Evolutionary conservation across 2,113 vertebrate species (phyloP).

Genomic region (Stigmatopora nigra): DNA sequence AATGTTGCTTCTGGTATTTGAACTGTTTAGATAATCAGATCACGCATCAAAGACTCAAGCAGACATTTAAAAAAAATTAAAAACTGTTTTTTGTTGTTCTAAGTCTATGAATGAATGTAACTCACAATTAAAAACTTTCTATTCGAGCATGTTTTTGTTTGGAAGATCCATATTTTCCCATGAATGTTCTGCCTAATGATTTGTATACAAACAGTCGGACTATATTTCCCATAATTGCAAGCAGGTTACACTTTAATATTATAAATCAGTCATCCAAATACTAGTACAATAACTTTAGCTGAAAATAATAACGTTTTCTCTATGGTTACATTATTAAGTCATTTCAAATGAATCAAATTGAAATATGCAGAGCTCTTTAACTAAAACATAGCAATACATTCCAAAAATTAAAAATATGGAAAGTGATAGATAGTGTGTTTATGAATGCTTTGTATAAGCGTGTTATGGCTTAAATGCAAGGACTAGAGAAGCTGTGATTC

Average conservation of each 20-base stretch:
- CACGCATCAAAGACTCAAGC: too few relatives aligned
- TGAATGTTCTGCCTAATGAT: neutral
- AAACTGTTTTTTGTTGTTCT: too few relatives aligned
- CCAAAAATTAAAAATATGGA: too few relatives aligned
- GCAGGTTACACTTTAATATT: neutral
- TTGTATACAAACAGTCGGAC: neutral
- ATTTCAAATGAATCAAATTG: neutral
- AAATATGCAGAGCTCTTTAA: neutral
- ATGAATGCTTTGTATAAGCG: too few relatives aligned
- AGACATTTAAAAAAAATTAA: too few relatives aligned
- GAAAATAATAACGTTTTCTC: neutral
- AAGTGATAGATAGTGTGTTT: too few relatives aligned
- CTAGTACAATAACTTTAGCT: neutral
- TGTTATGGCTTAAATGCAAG: neutral
- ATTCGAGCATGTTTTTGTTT: too few relatives aligned
- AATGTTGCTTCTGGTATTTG: too few relatives aligned
- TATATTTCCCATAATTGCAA: neutral
- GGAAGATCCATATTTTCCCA: too few relatives aligned
- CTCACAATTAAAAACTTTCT: too few relatives aligned
- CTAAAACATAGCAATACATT: neutral
- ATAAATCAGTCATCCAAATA: neutral
- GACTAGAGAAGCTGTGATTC: conserved; percentile 5
- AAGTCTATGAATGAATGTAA: too few relatives aligned
- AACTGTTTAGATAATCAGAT: too few relatives aligned
- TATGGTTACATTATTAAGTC: neutral